Evolutionary conservation across 2,797 vertebrate genomes (phyloP).

Genomic region (Clamator glandarius): DNA sequence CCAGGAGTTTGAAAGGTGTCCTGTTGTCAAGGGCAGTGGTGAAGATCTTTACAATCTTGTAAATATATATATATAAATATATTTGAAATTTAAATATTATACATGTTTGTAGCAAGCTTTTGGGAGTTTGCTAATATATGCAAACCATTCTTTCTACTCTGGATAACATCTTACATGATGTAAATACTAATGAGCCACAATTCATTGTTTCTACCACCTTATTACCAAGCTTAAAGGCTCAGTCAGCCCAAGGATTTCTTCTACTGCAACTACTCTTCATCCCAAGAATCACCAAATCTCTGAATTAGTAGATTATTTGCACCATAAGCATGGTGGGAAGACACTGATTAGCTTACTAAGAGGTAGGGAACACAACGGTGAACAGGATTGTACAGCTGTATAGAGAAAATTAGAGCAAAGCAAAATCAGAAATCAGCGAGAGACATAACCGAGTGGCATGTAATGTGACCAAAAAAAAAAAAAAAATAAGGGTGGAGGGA

Average conservation of each 20-base stretch:
- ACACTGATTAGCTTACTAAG: not conserved
- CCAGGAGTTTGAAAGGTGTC: not conserved
- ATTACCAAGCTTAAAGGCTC: not conserved
- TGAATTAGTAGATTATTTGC: not conserved
- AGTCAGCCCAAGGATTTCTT: not conserved
- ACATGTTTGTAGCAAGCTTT: not conserved
- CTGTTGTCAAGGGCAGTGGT: not conserved
- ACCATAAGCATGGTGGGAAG: not conserved
- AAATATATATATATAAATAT: not conserved
- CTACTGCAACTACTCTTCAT: not conserved
- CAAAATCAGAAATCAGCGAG: not conserved
- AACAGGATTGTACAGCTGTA: not conserved
- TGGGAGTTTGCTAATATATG: not conserved
- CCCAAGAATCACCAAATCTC: not conserved
- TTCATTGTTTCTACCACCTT: not conserved
- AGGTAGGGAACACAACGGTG: not conserved
- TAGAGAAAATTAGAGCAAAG: not conserved
- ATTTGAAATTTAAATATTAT: not conserved
- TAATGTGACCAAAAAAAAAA: too few species aligned
- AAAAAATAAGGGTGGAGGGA: rapidly evolving
- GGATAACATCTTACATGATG: not conserved
- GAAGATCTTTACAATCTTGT: not conserved
- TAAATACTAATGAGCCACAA: not conserved
- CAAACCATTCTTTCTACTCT: not conserved
- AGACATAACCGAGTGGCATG: not conserved